A percentile compares a stretch with the other conserved stretches of the same genome.
Conservation (phyloP, 1,140 invertebrate species). For the Eupristina koningsbergeri region DNA sequence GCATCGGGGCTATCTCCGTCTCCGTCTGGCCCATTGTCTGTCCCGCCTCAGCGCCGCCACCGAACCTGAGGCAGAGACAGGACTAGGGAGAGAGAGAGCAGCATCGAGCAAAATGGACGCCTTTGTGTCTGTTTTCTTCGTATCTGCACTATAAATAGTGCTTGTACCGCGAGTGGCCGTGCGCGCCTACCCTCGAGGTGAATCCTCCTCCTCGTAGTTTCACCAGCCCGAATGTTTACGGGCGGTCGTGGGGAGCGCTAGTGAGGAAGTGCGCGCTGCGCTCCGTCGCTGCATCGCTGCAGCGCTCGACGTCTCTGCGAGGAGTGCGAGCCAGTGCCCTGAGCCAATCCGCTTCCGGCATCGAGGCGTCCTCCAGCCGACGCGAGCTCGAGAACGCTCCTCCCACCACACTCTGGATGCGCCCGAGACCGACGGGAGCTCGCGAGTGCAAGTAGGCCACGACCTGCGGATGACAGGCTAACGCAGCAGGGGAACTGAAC, state of each 20-base stretch:
- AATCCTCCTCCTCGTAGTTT: neutral
- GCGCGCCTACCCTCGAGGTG: constrained; percentile 7
- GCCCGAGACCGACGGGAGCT: neutral
- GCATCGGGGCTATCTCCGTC: constrained; percentile 9
- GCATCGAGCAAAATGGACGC: constrained; percentile 72
- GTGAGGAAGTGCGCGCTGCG: constrained; percentile 7
- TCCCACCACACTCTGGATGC: neutral
- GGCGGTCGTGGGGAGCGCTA: constrained; percentile 3
- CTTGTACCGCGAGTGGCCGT: neutral
- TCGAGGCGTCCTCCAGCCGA: neutral
- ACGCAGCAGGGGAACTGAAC: neutral
- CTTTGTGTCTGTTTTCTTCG: constrained; percentile 72
- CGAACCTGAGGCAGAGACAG: constrained; percentile 22
- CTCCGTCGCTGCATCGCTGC: neutral
- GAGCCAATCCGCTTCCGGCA: neutral
- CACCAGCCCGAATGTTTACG: neutral
- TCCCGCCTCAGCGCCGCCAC: constrained; percentile 25
- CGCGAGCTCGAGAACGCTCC: neutral
- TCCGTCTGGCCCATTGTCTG: neutral
- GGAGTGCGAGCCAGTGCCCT: neutral
- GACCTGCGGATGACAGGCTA: neutral
- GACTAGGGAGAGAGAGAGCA: constrained; percentile 26
- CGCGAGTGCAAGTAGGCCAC: constrained; percentile 1
- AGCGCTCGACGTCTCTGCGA: neutral
- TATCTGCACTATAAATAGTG: constrained; percentile 47